Conservation (phyloP, 1,140 invertebrate species). For the Dreissena polymorpha region DNA sequence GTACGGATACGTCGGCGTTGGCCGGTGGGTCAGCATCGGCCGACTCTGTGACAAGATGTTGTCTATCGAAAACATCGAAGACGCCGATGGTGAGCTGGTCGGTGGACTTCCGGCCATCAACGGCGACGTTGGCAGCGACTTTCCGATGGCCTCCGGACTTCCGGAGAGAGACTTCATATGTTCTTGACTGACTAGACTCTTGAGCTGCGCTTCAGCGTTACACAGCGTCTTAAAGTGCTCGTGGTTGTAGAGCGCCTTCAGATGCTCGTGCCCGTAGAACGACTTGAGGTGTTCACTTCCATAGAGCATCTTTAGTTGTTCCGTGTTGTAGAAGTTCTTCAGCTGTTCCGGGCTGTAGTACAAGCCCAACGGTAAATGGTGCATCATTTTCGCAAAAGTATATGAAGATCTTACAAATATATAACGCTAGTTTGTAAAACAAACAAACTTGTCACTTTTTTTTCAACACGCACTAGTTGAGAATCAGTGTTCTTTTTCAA, state of each 20-base stretch:
- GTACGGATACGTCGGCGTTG: slow-evolving; percentile 51
- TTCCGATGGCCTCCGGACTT: slow-evolving; percentile 28
- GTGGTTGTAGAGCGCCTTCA: slow-evolving; percentile 49
- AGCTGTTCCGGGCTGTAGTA: slow-evolving; percentile 53
- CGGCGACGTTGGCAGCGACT: slow-evolving; percentile 37
- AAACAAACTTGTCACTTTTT: background rate
- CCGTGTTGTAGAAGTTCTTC: slow-evolving; percentile 47
- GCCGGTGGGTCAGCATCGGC: slow-evolving; percentile 50
- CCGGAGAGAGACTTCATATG: slow-evolving; percentile 34
- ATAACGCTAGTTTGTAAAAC: background rate
- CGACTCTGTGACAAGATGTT: slow-evolving; percentile 52
- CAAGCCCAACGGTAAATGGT: slow-evolving; percentile 50
- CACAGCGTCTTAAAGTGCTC: slow-evolving; percentile 48
- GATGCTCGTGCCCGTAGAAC: slow-evolving; percentile 45
- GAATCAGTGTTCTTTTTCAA: background rate
- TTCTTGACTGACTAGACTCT: slow-evolving; percentile 30
- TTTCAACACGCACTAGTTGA: background rate
- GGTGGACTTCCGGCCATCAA: slow-evolving; percentile 42
- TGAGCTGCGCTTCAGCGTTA: slow-evolving; percentile 40
- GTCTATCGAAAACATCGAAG: slow-evolving; percentile 52
- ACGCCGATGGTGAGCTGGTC: background rate
- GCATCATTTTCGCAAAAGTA: slow-evolving; percentile 31
- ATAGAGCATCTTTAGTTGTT: slow-evolving; percentile 50
- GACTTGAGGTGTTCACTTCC: slow-evolving; percentile 50
- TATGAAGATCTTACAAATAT: background rate